These are phyloP conservation scores for Coptotermes formosanus DNA, from an alignment of 1,140 invertebrate species.

Conservation along the genomic window DNA sequence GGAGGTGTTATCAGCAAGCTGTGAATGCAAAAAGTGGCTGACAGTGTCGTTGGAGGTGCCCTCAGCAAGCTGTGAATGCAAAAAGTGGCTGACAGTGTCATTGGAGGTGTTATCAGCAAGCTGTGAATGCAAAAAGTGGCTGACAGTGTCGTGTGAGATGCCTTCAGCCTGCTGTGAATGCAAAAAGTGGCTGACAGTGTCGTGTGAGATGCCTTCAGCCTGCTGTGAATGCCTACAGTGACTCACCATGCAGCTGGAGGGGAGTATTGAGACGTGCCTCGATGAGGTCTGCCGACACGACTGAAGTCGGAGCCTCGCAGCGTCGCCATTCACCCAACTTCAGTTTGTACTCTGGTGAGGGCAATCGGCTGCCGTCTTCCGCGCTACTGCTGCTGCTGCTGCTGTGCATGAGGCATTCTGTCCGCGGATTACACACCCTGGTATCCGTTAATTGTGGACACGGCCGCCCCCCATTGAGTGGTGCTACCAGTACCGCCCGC, in stretches of 20 bases:
- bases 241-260: background rate
- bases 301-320: conserved; percentile 38
- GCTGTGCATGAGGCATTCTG: conserved; percentile 17
- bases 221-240: background rate
- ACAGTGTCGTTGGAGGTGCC: too few relatives aligned
- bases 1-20: too few relatives aligned
- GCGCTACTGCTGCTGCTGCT: background rate
- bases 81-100: too few relatives aligned
- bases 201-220: background rate
- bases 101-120: too few relatives aligned
- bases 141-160: too few relatives aligned
- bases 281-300: conserved; percentile 33
- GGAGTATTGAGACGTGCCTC: background rate
- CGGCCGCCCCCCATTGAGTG: conserved; percentile 41
- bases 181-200: too few relatives aligned
- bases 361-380: background rate
- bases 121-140: too few relatives aligned
- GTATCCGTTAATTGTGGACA: conserved; percentile 40
- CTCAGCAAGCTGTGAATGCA: too few relatives aligned
- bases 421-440: conserved; percentile 29
- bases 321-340: conserved; percentile 43
- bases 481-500: conserved; percentile 39
- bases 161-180: too few relatives aligned
- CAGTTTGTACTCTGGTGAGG: conserved; percentile 29
- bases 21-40: too few relatives aligned